phyloP scores from a whole-genome alignment of 2,113 vertebrate genomes.

The Lipophrys pholis region DNA sequence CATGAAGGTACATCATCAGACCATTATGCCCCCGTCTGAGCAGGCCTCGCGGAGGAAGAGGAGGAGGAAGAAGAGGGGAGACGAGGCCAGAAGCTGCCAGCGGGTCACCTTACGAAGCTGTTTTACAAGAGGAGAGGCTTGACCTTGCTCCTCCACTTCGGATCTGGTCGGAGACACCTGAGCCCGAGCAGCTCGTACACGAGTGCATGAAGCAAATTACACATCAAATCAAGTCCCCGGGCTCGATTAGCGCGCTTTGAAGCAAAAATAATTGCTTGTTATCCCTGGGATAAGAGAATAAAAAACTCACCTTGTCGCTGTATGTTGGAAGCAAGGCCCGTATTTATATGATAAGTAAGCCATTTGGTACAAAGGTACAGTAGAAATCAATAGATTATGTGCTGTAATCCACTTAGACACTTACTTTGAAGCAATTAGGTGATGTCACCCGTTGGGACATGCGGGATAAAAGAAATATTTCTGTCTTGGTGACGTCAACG shows the following conservation, averaged over 20 bases:
- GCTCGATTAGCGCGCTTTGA: not conserved
- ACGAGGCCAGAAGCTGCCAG: conserved; percentile 21
- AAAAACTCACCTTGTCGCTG: conserved; percentile 1
- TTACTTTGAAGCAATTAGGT: conserved; percentile 63
- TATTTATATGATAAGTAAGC: conserved; percentile 51
- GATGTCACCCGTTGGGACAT: conserved; percentile 54
- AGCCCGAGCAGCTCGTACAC: conserved; percentile 4
- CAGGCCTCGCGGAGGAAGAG: not conserved
- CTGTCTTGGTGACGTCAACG: conserved; percentile 38
- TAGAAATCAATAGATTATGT: conserved; percentile 63
- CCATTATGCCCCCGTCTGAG: conserved; percentile 63
- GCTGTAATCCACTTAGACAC: conserved; percentile 55
- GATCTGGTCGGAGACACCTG: conserved; percentile 35
- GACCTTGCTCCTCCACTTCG: conserved; percentile 57
- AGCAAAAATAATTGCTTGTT: conserved; percentile 9
- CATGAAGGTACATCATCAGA: conserved; percentile 62
- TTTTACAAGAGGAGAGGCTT: conserved; percentile 58
- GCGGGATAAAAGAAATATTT: conserved; percentile 39
- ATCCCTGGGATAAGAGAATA: not conserved
- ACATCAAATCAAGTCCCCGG: conserved; percentile 1
- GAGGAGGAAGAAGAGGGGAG: conserved; percentile 9
- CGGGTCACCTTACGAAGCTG: conserved; percentile 63
- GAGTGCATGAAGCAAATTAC: conserved; percentile 9
- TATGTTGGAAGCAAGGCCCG: not conserved
- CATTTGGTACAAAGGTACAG: conserved; percentile 47